Evolutionary conservation across 2,888 invertebrate species (phyloP).

Genomic region (Panopea generosa): DNA sequence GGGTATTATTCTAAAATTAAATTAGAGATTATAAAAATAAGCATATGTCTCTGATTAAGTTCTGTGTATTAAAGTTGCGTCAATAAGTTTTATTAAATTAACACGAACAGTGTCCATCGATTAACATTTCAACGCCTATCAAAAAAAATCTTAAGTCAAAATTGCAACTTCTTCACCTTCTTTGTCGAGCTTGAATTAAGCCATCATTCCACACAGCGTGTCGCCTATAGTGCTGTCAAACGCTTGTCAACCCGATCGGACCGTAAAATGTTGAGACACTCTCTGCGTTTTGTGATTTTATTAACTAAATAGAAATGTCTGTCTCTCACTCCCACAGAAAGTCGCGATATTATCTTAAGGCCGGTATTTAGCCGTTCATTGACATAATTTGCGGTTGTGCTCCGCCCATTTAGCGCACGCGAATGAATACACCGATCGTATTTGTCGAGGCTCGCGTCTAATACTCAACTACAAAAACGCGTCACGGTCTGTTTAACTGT

Average conservation of each 20-base stretch:
- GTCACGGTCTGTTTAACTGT: conserved; percentile 45
- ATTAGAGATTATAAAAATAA: too few species aligned
- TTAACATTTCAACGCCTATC: not conserved
- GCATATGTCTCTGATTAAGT: too few species aligned
- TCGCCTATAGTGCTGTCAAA: not conserved
- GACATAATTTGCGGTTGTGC: conserved; percentile 47
- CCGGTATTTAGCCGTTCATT: not conserved
- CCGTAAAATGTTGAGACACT: conserved; percentile 15
- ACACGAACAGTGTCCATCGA: too few species aligned
- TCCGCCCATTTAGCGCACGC: conserved; percentile 59
- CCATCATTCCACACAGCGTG: not conserved
- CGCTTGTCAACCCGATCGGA: conserved; percentile 11
- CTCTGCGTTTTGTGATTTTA: conserved; percentile 34
- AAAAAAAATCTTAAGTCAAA: not conserved
- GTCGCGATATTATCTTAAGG: not conserved
- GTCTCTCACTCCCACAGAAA: not conserved
- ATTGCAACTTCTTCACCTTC: not conserved
- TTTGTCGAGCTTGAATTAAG: not conserved
- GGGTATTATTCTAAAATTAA: too few species aligned
- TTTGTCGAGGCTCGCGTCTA: conserved; percentile 57
- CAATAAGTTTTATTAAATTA: too few species aligned
- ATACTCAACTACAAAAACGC: conserved; percentile 37
- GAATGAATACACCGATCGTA: conserved; percentile 56
- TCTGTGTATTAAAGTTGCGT: too few species aligned
- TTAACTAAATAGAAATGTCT: conserved; percentile 14